Evolutionary conservation across 2,113 vertebrate species (phyloP).

Genomic region (Aegithalos caudatus): DNA sequence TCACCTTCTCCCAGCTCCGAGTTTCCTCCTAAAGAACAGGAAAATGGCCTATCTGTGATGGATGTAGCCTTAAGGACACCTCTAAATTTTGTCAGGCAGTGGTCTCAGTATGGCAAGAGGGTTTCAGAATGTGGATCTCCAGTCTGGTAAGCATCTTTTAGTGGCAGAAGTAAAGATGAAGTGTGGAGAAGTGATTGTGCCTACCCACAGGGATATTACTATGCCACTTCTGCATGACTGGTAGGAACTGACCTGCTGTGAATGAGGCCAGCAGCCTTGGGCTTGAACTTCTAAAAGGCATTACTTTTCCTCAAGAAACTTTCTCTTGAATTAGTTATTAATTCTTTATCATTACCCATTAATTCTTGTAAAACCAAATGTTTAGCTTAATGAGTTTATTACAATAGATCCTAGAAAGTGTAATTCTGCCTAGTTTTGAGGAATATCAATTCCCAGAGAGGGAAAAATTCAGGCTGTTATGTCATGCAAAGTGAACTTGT

Average conservation of each 20-base stretch:
- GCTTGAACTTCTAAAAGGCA: background rate
- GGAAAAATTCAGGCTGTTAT: background rate
- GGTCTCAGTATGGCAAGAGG: background rate
- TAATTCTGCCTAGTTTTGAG: background rate
- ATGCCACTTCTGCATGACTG: background rate
- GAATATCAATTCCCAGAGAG: background rate
- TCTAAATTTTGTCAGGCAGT: background rate
- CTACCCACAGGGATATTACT: background rate
- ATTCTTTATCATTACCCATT: background rate
- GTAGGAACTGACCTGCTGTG: background rate
- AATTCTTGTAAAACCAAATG: background rate
- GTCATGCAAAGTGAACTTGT: background rate
- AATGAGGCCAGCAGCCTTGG: background rate
- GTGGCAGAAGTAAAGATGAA: background rate
- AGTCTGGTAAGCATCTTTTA: background rate
- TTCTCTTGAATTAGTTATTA: background rate
- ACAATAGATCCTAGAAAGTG: background rate
- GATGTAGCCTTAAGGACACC: background rate
- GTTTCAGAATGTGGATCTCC: background rate
- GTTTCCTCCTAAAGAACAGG: background rate
- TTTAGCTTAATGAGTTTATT: slow-evolving; percentile 4
- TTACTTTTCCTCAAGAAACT: background rate
- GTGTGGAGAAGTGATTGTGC: background rate
- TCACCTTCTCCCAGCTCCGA: background rate
- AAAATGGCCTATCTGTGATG: background rate